phyloP scores from a whole-genome alignment of 2,113 vertebrate species.

The Marcusenius ussheri region DNA sequence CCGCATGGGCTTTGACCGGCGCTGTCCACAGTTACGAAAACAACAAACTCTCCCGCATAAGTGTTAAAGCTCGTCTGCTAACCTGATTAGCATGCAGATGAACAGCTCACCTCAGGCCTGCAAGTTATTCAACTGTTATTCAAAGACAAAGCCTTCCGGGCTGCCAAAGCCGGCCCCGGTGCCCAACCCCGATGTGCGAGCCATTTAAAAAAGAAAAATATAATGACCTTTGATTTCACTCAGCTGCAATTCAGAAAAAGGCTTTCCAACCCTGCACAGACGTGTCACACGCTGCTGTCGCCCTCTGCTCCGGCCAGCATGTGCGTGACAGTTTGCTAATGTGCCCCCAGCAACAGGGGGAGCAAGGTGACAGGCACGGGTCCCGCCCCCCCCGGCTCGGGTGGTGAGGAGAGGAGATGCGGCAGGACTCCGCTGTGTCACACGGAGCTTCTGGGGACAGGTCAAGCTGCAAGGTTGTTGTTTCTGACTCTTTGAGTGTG shows the following conservation, averaged over 20 bases:
- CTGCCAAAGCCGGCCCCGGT: background rate
- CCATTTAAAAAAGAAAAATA: background rate
- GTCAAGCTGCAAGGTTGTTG: background rate
- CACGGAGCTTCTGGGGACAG: background rate
- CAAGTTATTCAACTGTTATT: background rate
- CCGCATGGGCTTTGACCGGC: background rate
- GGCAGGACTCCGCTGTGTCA: background rate
- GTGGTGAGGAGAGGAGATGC: background rate
- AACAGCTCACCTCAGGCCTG: background rate
- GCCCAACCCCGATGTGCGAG: background rate
- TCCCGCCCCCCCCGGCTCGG: background rate
- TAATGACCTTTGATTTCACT: background rate
- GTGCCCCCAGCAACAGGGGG: background rate
- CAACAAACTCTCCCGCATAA: background rate
- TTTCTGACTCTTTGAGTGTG: background rate
- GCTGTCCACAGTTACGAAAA: background rate
- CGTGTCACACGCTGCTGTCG: background rate
- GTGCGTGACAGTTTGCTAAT: background rate
- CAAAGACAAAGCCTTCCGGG: background rate
- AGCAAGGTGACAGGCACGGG: background rate
- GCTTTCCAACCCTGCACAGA: background rate
- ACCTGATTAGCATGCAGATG: background rate
- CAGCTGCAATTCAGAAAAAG: background rate
- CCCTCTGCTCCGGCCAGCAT: background rate
- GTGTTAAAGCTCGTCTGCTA: background rate